These are phyloP conservation scores for Drosophila serrata DNA, from an alignment of 1,140 invertebrate species.

Conservation along the genomic window DNA sequence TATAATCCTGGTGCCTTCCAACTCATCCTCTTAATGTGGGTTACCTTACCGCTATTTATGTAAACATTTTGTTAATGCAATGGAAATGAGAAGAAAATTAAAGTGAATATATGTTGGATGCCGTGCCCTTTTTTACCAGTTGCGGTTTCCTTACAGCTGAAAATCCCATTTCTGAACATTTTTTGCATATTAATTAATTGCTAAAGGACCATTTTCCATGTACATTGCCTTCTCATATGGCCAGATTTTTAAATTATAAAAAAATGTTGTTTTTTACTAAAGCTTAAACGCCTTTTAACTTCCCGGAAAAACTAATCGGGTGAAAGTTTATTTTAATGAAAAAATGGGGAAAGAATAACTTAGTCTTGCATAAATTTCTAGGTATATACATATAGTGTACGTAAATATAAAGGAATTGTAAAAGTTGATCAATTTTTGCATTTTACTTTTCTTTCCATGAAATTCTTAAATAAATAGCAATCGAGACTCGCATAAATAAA, in stretches of 20 bases:
- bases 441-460: background rate
- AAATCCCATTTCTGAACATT: background rate
- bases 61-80: background rate
- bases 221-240: background rate
- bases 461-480: constrained; percentile 1
- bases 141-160: background rate
- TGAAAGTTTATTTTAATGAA: background rate
- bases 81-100: background rate
- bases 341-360: no score
- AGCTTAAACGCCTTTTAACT: background rate
- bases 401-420: background rate
- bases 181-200: background rate
- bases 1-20: background rate
- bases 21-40: background rate
- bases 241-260: background rate
- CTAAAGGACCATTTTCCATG: background rate
- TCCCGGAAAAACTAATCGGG: background rate
- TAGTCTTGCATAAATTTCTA: background rate
- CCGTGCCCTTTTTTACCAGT: no score
- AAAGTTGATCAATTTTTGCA: background rate
- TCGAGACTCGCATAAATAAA: constrained; percentile 1
- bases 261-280: background rate
- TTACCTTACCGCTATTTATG: background rate
- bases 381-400: background rate
- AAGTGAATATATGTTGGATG: background rate